Base-by-base conservation (phyloP, 2,797 vertebrate species). In the Glyptemys insculpta region DNA sequence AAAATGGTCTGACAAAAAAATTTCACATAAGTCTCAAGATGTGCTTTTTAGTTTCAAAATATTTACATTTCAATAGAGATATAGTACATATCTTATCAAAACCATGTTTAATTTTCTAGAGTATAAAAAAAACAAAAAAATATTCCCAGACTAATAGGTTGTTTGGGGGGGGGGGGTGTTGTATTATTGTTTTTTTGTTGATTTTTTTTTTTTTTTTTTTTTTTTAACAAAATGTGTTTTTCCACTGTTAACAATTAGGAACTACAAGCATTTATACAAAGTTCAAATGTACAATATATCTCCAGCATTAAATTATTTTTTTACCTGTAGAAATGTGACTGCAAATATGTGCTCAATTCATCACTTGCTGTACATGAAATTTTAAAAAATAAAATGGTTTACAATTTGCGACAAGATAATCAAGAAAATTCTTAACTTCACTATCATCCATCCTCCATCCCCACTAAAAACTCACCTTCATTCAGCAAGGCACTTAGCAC, bases 221-320 rank as follows among this genome's bases (percentile, higher is more conserved):
- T 88, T 96, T 76, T 92, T 97, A 98, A 95, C 92, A 98, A 98
- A 98, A 97, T 86, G 95, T 95, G 97, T 92, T 96, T 25, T 54
- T 54, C 54, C 97, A 94, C 68, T 86, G 86, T 90, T 94, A 90
- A 41, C 79, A 94, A 91, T 83, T 87, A 96, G 93, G 86, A 93
- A 96, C 92, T 53, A 89, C 16, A 78, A 81, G n/a, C 49, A 95
- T 96, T 95, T 93, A 83, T 74, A 89, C 81, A 79, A 97, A 97
- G 68, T 89, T 95, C 80, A 94, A 95, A 97, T 95, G 93, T 0
- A 87, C 56, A 96, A 96, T 93, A 93, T 68, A 81, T n/a, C 96
- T 97, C 95, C 95, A 96, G 95, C 96, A 96, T 96, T 93, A 88
- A 56, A 52, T 81, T 52, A 83, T 88, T 74, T 93, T 89, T 57